Conservation (phyloP, 2,888 invertebrate species). For the Bimastos eiseni region DNA sequence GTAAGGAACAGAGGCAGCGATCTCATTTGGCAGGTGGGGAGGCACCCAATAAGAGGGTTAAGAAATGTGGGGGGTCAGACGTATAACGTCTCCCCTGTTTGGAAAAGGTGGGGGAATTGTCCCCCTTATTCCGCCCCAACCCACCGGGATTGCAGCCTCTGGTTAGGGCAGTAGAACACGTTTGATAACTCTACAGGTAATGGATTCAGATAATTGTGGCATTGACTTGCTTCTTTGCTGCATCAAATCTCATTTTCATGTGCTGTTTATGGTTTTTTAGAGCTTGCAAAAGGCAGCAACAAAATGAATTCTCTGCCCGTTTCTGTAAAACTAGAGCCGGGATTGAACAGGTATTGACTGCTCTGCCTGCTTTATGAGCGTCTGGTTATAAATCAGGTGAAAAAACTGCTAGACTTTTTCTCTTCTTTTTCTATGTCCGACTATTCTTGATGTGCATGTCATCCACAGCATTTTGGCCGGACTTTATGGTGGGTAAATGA, state of each 20-base stretch:
- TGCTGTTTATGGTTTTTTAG: slow-evolving; percentile 22
- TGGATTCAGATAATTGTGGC: background rate
- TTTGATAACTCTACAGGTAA: too few relatives aligned
- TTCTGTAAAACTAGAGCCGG: slow-evolving; percentile 25
- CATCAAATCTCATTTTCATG: background rate
- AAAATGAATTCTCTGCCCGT: background rate
- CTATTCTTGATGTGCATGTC: background rate
- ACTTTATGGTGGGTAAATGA: background rate
- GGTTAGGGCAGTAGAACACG: too few relatives aligned
- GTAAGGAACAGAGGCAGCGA: too few relatives aligned
- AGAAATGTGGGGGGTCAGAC: too few relatives aligned
- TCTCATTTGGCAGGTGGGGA: too few relatives aligned
- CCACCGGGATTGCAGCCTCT: too few relatives aligned
- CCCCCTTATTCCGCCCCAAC: too few relatives aligned
- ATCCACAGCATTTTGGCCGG: background rate
- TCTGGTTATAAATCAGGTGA: background rate
- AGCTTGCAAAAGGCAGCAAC: slow-evolving; percentile 31
- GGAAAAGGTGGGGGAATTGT: too few relatives aligned
- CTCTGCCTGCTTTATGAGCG: background rate
- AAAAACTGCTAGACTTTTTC: background rate
- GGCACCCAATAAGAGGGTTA: too few relatives aligned
- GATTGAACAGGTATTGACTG: slow-evolving; percentile 9
- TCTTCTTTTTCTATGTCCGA: background rate
- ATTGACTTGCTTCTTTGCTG: background rate
- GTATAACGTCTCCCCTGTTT: too few relatives aligned